Evolutionary conservation across 2,797 vertebrate species (phyloP), one percentile per base, ranked within the genome.

Genomic region (Tokudaia tokunoshimensis): DNA sequence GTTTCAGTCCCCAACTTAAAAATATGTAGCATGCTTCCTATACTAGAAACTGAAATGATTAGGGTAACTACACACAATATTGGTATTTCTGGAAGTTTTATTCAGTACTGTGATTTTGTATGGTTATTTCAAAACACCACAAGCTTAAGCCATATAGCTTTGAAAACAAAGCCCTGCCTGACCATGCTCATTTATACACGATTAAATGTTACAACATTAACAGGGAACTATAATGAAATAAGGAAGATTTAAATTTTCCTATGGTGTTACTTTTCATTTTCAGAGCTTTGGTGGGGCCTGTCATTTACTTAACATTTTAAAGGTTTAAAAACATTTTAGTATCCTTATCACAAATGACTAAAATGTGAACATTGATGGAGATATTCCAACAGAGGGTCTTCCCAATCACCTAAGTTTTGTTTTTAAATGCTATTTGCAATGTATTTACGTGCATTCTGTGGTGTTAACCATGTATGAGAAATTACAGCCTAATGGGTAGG

Each of bases 381-480:
- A 88, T 83, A 57, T 47, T 50, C 67, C 82, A 44, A 55, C 86
- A 93, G 50, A 0, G 70, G 86, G 1, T 47, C 88, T 92, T 96
- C 98, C 96, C 97, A 96, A 96, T 6, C 76, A 2, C 26, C 0
- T 84, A 37, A 59, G 89, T 93, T 95, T 57, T 22, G 47, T 57
- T 57, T 57, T n/a, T 85, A 89, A 94, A 98, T 82, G 13, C 59
- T 50, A 47, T 94, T 86, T 95, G 82, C 50, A 90, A 97, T 95
- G 96, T 98, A 97, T 98, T 98, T 94, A 96, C 98, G 98, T 98
- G 59, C 91, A 97, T 98, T 98, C 97, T 98, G 97, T 98, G 97
- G 81, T 98, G 97, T 98, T 98, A 98, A 98, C 98, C 98, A 98
- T 99, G 98, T 98, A 98, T 98, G 82, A 88, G 91, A 92, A 63